phyloP scores from a whole-genome alignment of 2,888 invertebrate species.

The Arrhopalites spinosus region DNA sequence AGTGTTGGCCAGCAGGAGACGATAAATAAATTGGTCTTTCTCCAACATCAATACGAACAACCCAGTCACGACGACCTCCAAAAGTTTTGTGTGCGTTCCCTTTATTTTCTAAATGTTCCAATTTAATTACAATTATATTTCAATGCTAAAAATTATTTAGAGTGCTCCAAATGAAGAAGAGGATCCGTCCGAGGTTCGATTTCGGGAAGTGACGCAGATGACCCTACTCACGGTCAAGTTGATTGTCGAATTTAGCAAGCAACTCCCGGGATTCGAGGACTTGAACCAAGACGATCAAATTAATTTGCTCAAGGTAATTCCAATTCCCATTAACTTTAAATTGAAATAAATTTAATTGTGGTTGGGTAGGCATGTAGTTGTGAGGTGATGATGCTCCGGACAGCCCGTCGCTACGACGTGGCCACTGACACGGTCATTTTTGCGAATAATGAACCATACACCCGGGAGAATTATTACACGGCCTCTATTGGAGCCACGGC shows the following conservation, averaged over 20 bases:
- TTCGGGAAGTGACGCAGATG: not conserved
- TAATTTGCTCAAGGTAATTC: slow-evolving; percentile 84
- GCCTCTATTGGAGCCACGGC: not conserved
- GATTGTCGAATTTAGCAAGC: slow-evolving; percentile 97
- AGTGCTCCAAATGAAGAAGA: not conserved
- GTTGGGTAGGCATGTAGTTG: not conserved
- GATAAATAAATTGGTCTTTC: no score
- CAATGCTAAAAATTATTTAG: no score
- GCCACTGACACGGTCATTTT: not conserved
- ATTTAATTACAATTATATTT: no score
- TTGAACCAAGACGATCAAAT: slow-evolving; percentile 96
- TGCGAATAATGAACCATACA: not conserved
- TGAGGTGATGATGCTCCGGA: slow-evolving; percentile 1
- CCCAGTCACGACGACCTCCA: no score
- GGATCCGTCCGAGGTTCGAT: not conserved
- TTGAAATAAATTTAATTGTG: not conserved
- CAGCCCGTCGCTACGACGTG: not conserved
- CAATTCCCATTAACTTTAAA: not conserved
- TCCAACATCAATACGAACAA: no score
- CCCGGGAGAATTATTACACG: not conserved
- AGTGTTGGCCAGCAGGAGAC: no score
- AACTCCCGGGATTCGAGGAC: slow-evolving; percentile 93
- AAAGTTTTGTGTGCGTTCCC: no score
- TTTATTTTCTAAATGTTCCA: no score
- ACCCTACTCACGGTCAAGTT: slow-evolving; percentile 66